Percentiles rank a stretch among this genome's conserved stretches.
Evolutionary conservation across 1,140 invertebrate genomes (phyloP).

Genomic region (Trichonephila inaurata): DNA sequence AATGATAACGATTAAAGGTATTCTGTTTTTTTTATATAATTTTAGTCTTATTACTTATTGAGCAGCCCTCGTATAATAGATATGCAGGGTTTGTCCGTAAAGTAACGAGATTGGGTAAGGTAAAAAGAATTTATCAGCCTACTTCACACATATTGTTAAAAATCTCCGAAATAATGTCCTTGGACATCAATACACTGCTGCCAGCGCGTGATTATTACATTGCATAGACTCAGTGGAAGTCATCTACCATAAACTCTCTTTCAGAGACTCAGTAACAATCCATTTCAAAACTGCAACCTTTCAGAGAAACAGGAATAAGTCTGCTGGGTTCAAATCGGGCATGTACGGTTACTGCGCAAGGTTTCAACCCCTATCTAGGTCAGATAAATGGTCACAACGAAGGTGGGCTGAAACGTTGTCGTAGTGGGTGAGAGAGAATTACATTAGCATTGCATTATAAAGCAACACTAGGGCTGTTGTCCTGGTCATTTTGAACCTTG

Average conservation of each 20-base stretch:
- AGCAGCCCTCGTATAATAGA: too few species aligned
- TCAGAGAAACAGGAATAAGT: background rate
- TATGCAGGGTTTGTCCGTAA: background rate
- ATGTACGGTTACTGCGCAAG: background rate
- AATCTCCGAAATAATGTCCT: background rate
- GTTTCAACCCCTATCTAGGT: background rate
- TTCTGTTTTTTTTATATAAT: too few species aligned
- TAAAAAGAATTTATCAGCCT: background rate
- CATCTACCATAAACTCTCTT: slow-evolving; percentile 17
- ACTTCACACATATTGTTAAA: background rate
- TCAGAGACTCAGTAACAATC: background rate
- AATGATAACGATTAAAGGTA: too few species aligned
- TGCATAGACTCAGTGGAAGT: background rate
- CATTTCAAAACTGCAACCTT: background rate
- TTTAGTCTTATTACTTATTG: too few species aligned
- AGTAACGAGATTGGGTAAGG: background rate
- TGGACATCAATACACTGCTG: background rate
- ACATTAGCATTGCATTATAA: too few species aligned
- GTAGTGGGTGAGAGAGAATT: background rate
- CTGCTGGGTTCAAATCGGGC: background rate
- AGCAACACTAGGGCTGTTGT: too few species aligned
- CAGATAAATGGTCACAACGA: background rate
- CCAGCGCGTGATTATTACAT: background rate
- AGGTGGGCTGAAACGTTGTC: background rate
- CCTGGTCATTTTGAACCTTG: too few species aligned